Conservation (phyloP, 1,140 invertebrate species). For the Globodera ellingtonae region DNA sequence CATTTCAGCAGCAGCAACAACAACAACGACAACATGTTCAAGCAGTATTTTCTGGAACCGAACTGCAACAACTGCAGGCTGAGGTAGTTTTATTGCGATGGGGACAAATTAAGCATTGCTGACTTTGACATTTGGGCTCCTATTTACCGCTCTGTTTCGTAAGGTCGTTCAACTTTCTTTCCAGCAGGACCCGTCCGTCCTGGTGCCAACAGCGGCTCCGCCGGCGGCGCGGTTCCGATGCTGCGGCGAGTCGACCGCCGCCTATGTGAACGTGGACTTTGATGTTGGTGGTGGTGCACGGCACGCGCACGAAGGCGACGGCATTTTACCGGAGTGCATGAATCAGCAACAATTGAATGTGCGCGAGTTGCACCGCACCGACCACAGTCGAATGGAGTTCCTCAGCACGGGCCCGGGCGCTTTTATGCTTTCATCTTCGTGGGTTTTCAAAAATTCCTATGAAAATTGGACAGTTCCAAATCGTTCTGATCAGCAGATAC, state of each 20-base stretch:
- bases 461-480: neutral
- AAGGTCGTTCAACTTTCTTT: neutral
- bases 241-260: constrained; percentile 45
- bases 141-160: too few species aligned
- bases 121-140: too few species aligned
- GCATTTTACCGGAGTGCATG: neutral
- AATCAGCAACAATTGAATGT: constrained; percentile 17
- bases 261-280: constrained; percentile 57
- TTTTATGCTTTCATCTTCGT: constrained; percentile 24
- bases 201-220: neutral
- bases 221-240: constrained; percentile 9
- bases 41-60: too few species aligned
- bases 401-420: constrained; percentile 36
- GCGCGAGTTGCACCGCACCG: constrained; percentile 36
- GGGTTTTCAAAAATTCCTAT: neutral
- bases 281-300: neutral
- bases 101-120: neutral
- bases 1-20: constrained; percentile 9
- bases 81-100: too few species aligned
- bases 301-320: neutral
- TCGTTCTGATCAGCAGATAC: neutral
- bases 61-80: neutral
- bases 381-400: constrained; percentile 34
- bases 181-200: neutral
- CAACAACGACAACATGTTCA: neutral